A percentile compares a stretch with the other conserved stretches of the same genome.
Evolutionary conservation across 2,797 vertebrate species (phyloP).

Genomic region (Enteromius argenteus): DNA sequence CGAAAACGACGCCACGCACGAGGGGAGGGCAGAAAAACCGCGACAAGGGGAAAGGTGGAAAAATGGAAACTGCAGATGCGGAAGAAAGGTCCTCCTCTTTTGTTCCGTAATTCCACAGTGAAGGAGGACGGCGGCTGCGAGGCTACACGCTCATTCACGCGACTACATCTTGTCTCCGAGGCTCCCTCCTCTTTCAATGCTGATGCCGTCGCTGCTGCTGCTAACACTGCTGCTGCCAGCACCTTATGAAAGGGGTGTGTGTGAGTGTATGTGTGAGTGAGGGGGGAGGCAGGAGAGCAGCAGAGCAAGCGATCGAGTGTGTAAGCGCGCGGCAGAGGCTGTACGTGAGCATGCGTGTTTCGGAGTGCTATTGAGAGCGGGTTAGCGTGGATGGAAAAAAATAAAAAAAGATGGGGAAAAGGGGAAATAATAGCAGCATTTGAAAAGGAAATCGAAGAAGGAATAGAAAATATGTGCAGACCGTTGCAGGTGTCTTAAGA

Average conservation of each 20-base stretch:
- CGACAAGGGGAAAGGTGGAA: conserved; percentile 76
- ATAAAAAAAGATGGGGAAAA: conserved; percentile 7
- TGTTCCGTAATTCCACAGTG: conserved; percentile 78
- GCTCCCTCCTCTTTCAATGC: conserved; percentile 51
- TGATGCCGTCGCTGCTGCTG: conserved; percentile 73
- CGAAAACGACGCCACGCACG: conserved; percentile 57
- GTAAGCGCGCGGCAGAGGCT: conserved; percentile 44
- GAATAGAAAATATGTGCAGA: background rate
- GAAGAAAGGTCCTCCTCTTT: conserved; percentile 77
- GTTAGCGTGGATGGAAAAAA: background rate
- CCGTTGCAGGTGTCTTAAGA: conserved; percentile 9
- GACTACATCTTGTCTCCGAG: conserved; percentile 74
- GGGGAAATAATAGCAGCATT: conserved; percentile 14
- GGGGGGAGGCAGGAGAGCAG: conserved; percentile 48
- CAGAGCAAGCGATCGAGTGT: conserved; percentile 46
- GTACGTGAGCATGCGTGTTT: conserved; percentile 78
- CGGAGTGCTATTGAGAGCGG: conserved; percentile 72
- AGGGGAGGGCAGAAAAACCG: conserved; percentile 65
- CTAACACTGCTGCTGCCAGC: conserved; percentile 78
- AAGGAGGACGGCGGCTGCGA: conserved; percentile 75
- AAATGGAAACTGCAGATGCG: conserved; percentile 54
- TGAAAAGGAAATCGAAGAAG: background rate
- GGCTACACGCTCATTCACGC: conserved; percentile 81
- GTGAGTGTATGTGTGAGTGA: conserved; percentile 66
- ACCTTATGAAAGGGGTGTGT: conserved; percentile 81